phyloP scores from a whole-genome alignment of 2,888 invertebrate genomes.

The Thyatira batis region DNA sequence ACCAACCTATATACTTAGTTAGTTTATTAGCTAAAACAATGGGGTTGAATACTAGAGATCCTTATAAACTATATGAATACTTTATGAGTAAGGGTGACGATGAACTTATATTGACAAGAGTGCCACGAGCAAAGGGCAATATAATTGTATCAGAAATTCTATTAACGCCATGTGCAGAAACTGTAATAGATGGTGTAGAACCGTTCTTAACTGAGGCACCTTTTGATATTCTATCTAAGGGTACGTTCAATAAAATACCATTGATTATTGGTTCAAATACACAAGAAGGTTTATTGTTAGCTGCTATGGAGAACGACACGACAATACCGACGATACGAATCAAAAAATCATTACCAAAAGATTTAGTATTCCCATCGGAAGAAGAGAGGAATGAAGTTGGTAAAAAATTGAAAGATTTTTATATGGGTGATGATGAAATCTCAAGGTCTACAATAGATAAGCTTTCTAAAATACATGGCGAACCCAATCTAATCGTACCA shows the following conservation, averaged over 20 bases:
- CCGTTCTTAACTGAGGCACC: constrained; percentile 61
- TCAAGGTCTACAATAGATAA: constrained; percentile 47
- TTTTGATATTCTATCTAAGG: constrained; percentile 44
- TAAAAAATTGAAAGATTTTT: constrained; percentile 52
- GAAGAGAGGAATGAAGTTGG: constrained; percentile 38
- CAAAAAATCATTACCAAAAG: constrained; percentile 58
- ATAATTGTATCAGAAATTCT: constrained; percentile 52
- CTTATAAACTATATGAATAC: constrained; percentile 53
- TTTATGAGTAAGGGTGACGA: constrained; percentile 52
- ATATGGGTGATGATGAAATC: constrained; percentile 54
- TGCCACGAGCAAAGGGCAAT: constrained; percentile 54
- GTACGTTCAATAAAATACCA: constrained; percentile 62
- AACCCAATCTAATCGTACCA: constrained; percentile 46
- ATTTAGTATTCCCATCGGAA: constrained; percentile 47
- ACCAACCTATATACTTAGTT: constrained; percentile 54
- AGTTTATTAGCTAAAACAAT: constrained; percentile 58
- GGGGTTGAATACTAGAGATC: constrained; percentile 49
- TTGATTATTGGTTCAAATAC: constrained; percentile 58
- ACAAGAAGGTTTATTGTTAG: constrained; percentile 59
- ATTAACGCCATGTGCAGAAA: constrained; percentile 60
- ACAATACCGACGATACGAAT: constrained; percentile 45
- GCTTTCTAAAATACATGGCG: constrained; percentile 56
- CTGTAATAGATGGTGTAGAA: constrained; percentile 56
- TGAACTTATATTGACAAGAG: constrained; percentile 56
- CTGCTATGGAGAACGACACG: constrained; percentile 52